Percentiles rank a stretch among this genome's conserved stretches.
These are phyloP conservation scores for Phrixothrix hirtus DNA, from an alignment of 2,888 invertebrate species.

Conservation along the genomic window DNA sequence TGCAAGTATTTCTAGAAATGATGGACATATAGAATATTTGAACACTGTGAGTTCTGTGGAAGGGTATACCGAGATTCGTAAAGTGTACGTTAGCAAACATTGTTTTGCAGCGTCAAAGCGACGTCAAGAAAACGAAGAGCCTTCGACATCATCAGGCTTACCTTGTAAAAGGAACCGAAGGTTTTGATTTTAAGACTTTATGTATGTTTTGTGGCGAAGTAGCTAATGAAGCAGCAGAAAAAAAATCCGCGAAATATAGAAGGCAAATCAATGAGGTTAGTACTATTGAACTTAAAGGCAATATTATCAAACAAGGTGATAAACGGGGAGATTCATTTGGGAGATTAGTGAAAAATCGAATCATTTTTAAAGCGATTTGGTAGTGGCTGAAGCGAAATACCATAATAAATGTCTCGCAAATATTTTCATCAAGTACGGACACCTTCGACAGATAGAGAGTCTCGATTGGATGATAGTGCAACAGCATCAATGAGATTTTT, in stretches of 20 bases:
- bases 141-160: slow-evolving; percentile 15
- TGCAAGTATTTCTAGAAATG: slow-evolving; percentile 34
- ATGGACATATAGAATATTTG: slow-evolving; percentile 33
- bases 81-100: slow-evolving; percentile 28
- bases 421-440: slow-evolving; percentile 44
- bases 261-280: slow-evolving; percentile 44
- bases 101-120: slow-evolving; percentile 27
- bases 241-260: slow-evolving; percentile 43
- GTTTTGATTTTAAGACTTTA: slow-evolving; percentile 41
- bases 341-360: slow-evolving; percentile 41
- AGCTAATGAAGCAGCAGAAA: slow-evolving; percentile 39
- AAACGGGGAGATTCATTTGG: slow-evolving; percentile 44
- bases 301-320: slow-evolving; percentile 46
- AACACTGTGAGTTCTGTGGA: slow-evolving; percentile 33
- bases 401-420: slow-evolving; percentile 48
- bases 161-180: slow-evolving; percentile 16
- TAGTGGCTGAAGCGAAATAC: slow-evolving; percentile 44
- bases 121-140: slow-evolving; percentile 20
- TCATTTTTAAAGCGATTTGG: slow-evolving; percentile 34
- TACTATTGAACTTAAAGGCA: slow-evolving; percentile 45
- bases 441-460: no score
- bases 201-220: no score
- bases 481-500: slow-evolving; percentile 48
- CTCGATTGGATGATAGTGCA: slow-evolving; percentile 47
- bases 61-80: slow-evolving; percentile 31